Evolutionary conservation across 2,113 vertebrate species (phyloP).

Genomic region (Cyprinus carpio): DNA sequence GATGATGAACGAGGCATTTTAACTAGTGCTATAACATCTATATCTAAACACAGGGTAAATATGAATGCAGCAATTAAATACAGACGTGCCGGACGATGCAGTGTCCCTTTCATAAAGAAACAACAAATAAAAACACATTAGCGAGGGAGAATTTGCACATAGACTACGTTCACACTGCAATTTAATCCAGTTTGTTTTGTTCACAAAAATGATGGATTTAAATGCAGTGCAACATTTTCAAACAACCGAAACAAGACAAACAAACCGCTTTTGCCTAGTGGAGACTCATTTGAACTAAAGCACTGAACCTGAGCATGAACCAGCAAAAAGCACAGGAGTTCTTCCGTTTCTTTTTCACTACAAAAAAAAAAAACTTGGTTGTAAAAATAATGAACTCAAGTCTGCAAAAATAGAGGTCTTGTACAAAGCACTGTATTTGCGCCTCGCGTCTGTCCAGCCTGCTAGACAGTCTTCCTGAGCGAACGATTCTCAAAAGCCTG

Average conservation of each 20-base stretch:
- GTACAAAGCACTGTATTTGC: constrained; percentile 50
- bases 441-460: constrained; percentile 69
- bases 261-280: neutral
- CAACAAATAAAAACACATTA: neutral
- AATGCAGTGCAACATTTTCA: neutral
- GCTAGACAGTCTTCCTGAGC: constrained; percentile 75
- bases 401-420: constrained; percentile 57
- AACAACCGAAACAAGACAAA: too few species aligned
- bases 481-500: constrained; percentile 53
- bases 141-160: neutral
- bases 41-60: constrained; percentile 53
- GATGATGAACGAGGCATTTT: constrained; percentile 45
- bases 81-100: constrained; percentile 66
- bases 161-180: neutral
- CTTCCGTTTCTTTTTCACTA: neutral
- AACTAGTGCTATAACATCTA: constrained; percentile 54
- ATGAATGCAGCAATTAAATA: constrained; percentile 26
- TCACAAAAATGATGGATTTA: neutral
- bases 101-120: constrained; percentile 65
- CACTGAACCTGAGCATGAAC: constrained; percentile 70
- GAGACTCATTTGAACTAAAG: constrained; percentile 44
- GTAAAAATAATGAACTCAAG: constrained; percentile 39
- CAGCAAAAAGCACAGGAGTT: constrained; percentile 45
- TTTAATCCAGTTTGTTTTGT: neutral
- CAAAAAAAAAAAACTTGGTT: neutral